Percentiles rank a stretch among this genome's conserved stretches.
Conservation (phyloP, 2,113 vertebrate genomes). For the Muscicapa adusta region DNA sequence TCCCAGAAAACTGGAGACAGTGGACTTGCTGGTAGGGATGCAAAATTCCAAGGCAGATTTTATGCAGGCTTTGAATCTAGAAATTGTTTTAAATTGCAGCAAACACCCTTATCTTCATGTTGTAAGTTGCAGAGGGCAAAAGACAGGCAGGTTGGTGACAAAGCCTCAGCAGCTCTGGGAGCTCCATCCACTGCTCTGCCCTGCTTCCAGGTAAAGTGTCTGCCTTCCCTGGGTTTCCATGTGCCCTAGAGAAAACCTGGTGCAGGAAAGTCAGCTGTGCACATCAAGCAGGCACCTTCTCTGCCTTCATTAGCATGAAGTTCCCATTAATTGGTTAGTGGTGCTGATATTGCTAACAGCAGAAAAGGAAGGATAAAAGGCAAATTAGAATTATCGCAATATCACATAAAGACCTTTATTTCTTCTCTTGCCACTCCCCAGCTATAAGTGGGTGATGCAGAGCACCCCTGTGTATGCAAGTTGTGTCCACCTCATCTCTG, state of each 20-base stretch:
- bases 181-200: neutral
- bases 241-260: neutral
- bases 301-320: neutral
- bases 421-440: neutral
- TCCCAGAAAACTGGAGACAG: neutral
- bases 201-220: fast-evolving
- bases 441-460: neutral
- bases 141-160: neutral
- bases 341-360: neutral
- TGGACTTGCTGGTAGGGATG: neutral
- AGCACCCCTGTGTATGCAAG: neutral
- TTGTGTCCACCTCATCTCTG: neutral
- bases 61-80: neutral
- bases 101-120: neutral
- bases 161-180: fast-evolving
- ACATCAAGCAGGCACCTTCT: neutral
- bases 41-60: neutral
- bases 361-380: neutral
- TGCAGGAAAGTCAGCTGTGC: neutral
- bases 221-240: neutral
- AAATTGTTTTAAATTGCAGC: neutral
- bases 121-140: neutral
- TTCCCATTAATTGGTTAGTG: neutral
- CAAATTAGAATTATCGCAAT: neutral
- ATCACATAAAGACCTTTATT: neutral